Base-by-base conservation (phyloP, 2,797 vertebrate species). In the Oryzias sinensis region DNA sequence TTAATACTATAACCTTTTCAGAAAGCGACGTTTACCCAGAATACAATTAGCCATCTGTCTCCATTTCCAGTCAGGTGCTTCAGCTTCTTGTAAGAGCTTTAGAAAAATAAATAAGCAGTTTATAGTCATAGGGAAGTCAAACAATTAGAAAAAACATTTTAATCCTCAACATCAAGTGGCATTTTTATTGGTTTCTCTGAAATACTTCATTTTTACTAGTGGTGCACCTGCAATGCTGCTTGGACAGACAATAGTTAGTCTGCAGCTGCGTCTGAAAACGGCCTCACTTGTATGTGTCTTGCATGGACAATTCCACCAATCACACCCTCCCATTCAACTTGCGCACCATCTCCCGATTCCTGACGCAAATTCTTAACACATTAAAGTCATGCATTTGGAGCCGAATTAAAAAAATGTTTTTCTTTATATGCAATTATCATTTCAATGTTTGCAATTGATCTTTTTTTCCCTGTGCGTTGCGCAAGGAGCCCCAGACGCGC, bases 211-310 rank as follows among this genome's bases (percentile, higher is more conserved):
- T 18, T 22, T 14, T 18, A 37, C 4, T 16, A 52, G 37, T 43
- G 13, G 47, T 53, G 58, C 68, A 87, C 79, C 87, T 88, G 87
- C 80, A 88, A 49, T 83, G 80, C 76, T 66, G 62, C 54, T 58
- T 20, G 17, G 44, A 22, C 17, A 20, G 13, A 9, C 44, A 22
- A 17, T 18, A 43, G 24, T 56, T 59, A 54, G 51, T 59, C 56
- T 47, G 47, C 45, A 76, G 84, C 75, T 89, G 86, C 86, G 79
- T 81, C 85, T 84, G 63, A 81, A 82, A 70, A 62, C 53, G 42
- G 51, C 65, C 72, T 67, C 70, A 59, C 46, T 73, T 73, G 63
- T 60, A 64, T 70, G 70, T 77, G 74, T 67, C 54, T 57, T 47
- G 70, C 76, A 79, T 74, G 62, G 66, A 60, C 62, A 74, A 75